phyloP scores from a whole-genome alignment of 2,888 invertebrate species.

The Lycia hirtaria region DNA sequence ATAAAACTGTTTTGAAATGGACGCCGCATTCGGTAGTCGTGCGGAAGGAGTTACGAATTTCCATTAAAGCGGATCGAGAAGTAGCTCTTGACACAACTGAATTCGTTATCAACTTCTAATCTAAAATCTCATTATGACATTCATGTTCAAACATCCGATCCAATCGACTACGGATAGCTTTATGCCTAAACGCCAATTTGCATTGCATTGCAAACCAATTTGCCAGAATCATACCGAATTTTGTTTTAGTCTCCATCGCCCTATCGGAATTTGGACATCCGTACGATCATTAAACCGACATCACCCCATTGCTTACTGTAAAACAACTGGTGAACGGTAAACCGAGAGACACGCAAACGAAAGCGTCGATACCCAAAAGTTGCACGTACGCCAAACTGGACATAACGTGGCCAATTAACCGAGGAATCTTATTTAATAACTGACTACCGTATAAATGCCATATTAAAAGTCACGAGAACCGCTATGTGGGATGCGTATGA shows the following conservation, averaged over 20 bases:
- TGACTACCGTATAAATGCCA: constrained; percentile 76
- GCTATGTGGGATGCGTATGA: constrained; percentile 74
- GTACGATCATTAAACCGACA: constrained; percentile 52
- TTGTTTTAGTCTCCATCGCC: constrained; percentile 16
- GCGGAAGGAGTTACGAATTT: constrained; percentile 70
- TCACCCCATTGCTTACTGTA: constrained; percentile 57
- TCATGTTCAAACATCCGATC: not conserved
- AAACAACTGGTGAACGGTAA: constrained; percentile 59
- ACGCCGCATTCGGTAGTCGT: constrained; percentile 77
- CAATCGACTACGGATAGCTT: not conserved
- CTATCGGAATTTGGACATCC: constrained; percentile 41
- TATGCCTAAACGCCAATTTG: not conserved
- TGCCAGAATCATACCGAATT: constrained; percentile 1
- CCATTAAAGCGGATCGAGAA: constrained; percentile 62
- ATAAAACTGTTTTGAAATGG: constrained; percentile 79
- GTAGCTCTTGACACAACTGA: constrained; percentile 12
- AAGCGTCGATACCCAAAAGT: constrained; percentile 62
- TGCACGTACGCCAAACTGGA: constrained; percentile 59
- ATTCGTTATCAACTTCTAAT: not conserved
- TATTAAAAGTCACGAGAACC: constrained; percentile 74
- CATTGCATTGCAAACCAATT: not conserved
- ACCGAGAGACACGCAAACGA: constrained; percentile 55
- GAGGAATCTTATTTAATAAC: constrained; percentile 77
- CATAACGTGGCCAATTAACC: constrained; percentile 72
- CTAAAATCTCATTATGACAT: too few relatives aligned